Evolutionary conservation across 2,888 invertebrate species (phyloP), one percentile per base, ranked within the genome.

Genomic region (Podotricha telesiphe): DNA sequence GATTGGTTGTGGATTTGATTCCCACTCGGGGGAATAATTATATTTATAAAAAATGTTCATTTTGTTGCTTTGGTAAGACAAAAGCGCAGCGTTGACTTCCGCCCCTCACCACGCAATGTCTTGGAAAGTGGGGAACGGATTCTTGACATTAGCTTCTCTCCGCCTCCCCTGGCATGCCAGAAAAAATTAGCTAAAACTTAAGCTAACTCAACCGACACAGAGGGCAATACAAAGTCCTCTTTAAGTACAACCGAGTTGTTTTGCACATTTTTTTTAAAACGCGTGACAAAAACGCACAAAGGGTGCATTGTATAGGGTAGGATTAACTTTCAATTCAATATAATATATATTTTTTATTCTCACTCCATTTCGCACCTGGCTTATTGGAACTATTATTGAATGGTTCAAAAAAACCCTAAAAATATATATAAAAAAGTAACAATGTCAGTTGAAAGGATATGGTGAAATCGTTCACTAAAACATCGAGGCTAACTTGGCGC

Each of bases 301-400:
- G 72, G 71, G 73, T 73, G 69, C 53, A 50, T 55, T 50, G 68
- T 56, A 45, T 51, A 59, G 74, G 70, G 69, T 66, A 65, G 70
- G 69, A 74, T 74, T 65, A 66, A 65, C 62, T 42, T 42, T 20
- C 62, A 72, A 70, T 67, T 51, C 48, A 62, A n/a, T 59, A 6
- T 59, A 42, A 40, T 20, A 42, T 28, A 13, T 22, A 51, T 58
- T 59, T 55, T 48, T 48, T 55, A 40, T 67, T 63, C 68, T 67
- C 59, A 69, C 63, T 65, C 65, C 51, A 70, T 72, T 73, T 67
- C 65, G 65, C 74, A 74, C 73, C 74, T 73, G 73, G 71, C 55
- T 64, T 20, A 48, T 56, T 67, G 63, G 47, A 61, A 63, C 67
- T 64, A 68, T 47, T 62, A 48, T 34, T 48, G 17, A 28, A 61